A percentile compares a stretch with the other conserved stretches of the same genome.
Conservation (phyloP, 2,888 invertebrate species). For the Xestia ashworthii region DNA sequence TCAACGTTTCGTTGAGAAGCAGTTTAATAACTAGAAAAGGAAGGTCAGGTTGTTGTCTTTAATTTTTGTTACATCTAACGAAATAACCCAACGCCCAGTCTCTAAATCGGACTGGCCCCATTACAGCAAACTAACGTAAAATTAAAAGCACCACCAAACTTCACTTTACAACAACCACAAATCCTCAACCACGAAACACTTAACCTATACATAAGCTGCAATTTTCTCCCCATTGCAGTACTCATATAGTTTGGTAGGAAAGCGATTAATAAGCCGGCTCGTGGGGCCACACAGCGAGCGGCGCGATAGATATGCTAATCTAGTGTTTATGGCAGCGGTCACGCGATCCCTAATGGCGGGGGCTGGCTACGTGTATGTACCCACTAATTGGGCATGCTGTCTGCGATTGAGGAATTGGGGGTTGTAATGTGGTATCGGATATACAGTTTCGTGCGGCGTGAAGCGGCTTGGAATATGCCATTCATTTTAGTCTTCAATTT, state of each 20-base stretch:
- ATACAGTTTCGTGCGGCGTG: conserved; percentile 1
- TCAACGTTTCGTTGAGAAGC: neutral
- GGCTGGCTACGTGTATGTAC: conserved; percentile 49
- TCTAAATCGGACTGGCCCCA: too few relatives aligned
- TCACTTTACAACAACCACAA: conserved; percentile 13
- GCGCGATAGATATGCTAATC: conserved; percentile 70
- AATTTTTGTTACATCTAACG: neutral
- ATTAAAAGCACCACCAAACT: neutral
- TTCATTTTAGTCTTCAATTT: neutral
- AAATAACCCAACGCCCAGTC: neutral
- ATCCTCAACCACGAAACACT: conserved; percentile 18
- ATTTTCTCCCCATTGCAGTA: conserved; percentile 34
- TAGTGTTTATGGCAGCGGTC: conserved; percentile 68
- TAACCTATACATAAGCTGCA: conserved; percentile 35
- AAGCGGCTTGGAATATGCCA: neutral
- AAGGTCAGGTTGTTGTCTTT: neutral
- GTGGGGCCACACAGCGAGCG: conserved; percentile 44
- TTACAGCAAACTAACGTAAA: conserved; percentile 3
- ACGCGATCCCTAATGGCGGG: conserved; percentile 62
- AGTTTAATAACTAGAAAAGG: neutral
- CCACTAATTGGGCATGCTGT: conserved; percentile 56
- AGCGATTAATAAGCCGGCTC: conserved; percentile 47
- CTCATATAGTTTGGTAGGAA: conserved; percentile 40
- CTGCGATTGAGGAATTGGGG: conserved; percentile 55
- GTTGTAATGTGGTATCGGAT: conserved; percentile 12